Base-by-base conservation (phyloP, 2,113 vertebrate genomes). In the Perca flavescens region DNA sequence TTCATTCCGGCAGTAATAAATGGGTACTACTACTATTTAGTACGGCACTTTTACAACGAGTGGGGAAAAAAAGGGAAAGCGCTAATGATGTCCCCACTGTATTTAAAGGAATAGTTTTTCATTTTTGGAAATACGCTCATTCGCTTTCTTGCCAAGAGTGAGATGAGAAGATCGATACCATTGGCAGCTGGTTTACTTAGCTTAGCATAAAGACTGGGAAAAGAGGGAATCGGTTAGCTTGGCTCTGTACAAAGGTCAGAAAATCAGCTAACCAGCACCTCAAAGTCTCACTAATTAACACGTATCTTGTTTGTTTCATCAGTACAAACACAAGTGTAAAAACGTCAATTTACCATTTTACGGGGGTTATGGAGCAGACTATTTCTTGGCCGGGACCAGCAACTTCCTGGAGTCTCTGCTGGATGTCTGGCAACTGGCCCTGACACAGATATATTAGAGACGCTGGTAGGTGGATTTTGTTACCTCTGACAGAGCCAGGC, bases 171-270 rank as follows among this genome's bases (percentile, higher is more conserved):
- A 43, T 43, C 2, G 14, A 58, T 11, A 21, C 40, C 3, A 13
- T 19, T 4, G 6, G 43, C 22, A 47, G 22, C 11, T 60, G 16
- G 25, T 12, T 31, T 15, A 15, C 43, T n/a, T 49, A 34, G 25
- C 70, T 73, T 47, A 60, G 70, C n/a, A 31, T 60, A 47, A 72
- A 19, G 40, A 58, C n/a, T 19, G 36, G 15, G 15, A 54, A 53
- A 11, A 53, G 25, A 4, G 3, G 2, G 13, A 12, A 53, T 34
- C 16, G n/a, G 31, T 8, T 6, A 6, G 7, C 14, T 28, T 10
- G 43, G 43, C 15, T 66, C 46, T 28, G 8, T 17, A 12, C 4
- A 15, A 36, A 36, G 16, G 31, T 63, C 31, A 1, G 25, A 67
- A 56, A 54, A 36, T 31, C 1, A 1, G 1, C 1, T n/a, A 36